Base-by-base conservation (phyloP, 2,888 invertebrate genomes). In the Monochamus alternatus region DNA sequence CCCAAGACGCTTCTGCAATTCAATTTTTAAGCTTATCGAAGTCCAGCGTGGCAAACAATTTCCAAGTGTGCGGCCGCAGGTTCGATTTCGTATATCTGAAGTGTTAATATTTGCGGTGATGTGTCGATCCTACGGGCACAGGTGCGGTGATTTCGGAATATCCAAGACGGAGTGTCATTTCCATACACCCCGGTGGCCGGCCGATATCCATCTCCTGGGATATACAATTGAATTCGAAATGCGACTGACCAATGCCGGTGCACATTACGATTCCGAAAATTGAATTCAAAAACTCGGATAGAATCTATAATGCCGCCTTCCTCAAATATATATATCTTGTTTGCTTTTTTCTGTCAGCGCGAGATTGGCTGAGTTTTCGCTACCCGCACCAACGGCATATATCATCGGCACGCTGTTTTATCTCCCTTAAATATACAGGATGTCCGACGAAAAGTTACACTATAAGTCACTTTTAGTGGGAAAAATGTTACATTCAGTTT, bases 211-310 rank as follows among this genome's bases (percentile, higher is more conserved):
- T 89, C 89, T 89, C 88, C 77, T 77, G 86, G 88, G 87, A 87
- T 87, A 88, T 84, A 87, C 87, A 89, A 89, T 89, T 89, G 89
- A 88, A 89, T 89, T 88, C 86, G 87, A 86, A 88, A 88, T 88
- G 87, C 86, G 86, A 86, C 88, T 89, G 89, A 89, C 89, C 89
- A 88, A 89, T 88, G 87, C 86, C 87, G 87, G 85, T 87, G 88
- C 87, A 87, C 87, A 87, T 88, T 88, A 88, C 87, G 87, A 87
- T 86, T 85, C 85, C 88, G 89, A 89, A 89, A 89, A 89, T 89
- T 89, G 89, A 89, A 89, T 89, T 89, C 88, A 88, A 89, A 89
- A 89, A 89, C 89, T 89, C 87, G 88, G 84, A 87, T 87, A 83
- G 89, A 89, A 89, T 89, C 88, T 88, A 88, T 89, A 89, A 89